Evolutionary conservation across 2,113 vertebrate genomes (phyloP).

Genomic region (Catharus fuscescens): DNA sequence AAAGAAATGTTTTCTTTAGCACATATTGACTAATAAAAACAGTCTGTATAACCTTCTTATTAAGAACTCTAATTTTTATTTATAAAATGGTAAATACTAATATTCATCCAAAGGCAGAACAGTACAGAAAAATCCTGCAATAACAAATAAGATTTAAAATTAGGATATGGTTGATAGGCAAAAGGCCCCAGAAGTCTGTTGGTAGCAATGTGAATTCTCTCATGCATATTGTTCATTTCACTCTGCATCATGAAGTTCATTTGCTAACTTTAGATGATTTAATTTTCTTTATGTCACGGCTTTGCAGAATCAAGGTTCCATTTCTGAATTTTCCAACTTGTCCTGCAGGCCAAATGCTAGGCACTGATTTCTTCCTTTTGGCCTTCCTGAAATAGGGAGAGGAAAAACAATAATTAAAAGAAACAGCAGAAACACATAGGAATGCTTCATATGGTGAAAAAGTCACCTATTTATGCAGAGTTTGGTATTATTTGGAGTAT

Average conservation of each 20-base stretch:
- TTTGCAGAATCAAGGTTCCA: conserved; percentile 88
- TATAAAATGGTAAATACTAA: not conserved
- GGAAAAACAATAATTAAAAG: not conserved
- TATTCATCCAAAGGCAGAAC: not conserved
- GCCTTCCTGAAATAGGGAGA: conserved; percentile 68
- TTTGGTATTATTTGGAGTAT: not conserved
- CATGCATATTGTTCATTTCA: not conserved
- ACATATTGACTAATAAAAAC: not conserved
- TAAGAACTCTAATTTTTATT: conserved; percentile 33
- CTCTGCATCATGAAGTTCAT: conserved; percentile 31
- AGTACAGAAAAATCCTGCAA: not conserved
- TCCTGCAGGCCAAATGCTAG: conserved; percentile 78
- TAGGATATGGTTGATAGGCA: not conserved
- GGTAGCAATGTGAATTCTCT: not conserved
- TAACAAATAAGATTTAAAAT: not conserved
- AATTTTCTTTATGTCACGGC: conserved; percentile 87
- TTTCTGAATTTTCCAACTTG: conserved; percentile 93
- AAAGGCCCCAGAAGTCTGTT: not conserved
- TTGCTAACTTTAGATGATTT: conserved; percentile 80
- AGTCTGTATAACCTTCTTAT: not conserved
- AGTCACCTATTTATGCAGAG: not conserved
- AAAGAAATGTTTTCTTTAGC: not conserved
- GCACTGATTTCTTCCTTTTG: conserved; percentile 75
- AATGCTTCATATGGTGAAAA: not conserved
- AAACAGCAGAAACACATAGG: not conserved